Percentiles rank a stretch among this genome's conserved stretches.
These are phyloP conservation scores for Antechinus flavipes DNA, from an alignment of 2,113 vertebrate genomes.

Conservation along the genomic window DNA sequence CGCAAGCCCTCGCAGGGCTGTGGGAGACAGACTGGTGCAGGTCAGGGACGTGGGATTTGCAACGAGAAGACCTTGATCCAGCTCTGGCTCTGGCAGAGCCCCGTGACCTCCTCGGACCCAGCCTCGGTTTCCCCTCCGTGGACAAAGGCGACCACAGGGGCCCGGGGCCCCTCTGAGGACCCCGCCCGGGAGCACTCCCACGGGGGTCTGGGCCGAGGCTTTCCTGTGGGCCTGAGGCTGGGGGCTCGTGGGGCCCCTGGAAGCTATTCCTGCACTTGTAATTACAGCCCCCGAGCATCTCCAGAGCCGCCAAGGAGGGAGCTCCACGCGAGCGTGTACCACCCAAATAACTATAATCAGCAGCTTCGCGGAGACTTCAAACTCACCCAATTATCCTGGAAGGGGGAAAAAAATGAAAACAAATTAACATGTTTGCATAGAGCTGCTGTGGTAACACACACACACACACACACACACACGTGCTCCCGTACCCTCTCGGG, in stretches of 20 bases:
- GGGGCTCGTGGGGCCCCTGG: not conserved
- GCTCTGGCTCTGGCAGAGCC: not conserved
- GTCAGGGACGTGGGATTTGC: not conserved
- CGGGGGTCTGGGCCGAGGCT: not conserved
- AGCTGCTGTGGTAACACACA: conserved; percentile 73
- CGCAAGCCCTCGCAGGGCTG: not conserved
- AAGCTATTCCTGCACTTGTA: not conserved
- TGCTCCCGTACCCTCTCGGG: conserved; percentile 35
- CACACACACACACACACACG: conserved; percentile 53
- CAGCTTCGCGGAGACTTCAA: conserved; percentile 80
- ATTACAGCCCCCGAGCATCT: not conserved
- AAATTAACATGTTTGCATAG: conserved; percentile 83
- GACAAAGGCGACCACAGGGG: not conserved
- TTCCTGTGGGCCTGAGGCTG: not conserved
- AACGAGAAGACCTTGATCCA: not conserved
- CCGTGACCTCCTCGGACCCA: not conserved
- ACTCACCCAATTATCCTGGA: conserved; percentile 81
- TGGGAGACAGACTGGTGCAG: not conserved
- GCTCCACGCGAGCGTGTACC: conserved; percentile 65
- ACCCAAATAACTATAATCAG: conserved; percentile 81
- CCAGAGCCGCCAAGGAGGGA: conserved; percentile 72
- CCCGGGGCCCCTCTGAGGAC: not conserved
- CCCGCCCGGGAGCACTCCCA: fast-evolving
- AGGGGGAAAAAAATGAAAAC: conserved; percentile 80
- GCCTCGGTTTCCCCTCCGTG: not conserved